These are phyloP conservation scores for Heteromurus nitidus DNA, from an alignment of 2,888 invertebrate species.

Conservation along the genomic window DNA sequence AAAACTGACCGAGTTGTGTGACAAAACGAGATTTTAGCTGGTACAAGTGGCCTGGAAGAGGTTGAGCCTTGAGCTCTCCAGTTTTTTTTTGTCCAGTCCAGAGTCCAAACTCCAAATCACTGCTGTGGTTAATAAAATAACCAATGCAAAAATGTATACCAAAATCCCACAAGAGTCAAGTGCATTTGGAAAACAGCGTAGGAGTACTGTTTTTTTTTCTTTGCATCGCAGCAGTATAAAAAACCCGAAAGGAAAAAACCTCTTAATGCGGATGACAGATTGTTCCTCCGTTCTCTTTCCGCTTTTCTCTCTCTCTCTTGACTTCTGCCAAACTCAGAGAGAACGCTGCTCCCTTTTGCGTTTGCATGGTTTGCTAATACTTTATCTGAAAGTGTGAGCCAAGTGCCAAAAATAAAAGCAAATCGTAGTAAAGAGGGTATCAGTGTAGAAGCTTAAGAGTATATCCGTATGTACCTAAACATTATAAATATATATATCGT, in stretches of 20 bases:
- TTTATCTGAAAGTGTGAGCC: constrained; percentile 44
- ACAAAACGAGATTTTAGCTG: too few relatives aligned
- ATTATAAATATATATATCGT: background rate
- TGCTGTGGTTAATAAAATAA: constrained; percentile 3
- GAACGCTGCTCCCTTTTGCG: constrained; percentile 23
- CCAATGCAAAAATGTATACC: background rate
- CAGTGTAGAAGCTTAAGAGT: constrained; percentile 19
- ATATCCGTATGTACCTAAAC: background rate
- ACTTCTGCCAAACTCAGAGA: constrained; percentile 50
- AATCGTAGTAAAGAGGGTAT: constrained; percentile 16
- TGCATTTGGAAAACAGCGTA: background rate
- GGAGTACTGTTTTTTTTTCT: background rate
- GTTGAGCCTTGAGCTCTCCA: too few relatives aligned
- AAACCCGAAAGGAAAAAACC: constrained; percentile 47
- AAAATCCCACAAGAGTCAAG: constrained; percentile 11
- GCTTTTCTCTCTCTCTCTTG: constrained; percentile 25
- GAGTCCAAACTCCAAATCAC: too few relatives aligned
- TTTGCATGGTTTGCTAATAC: constrained; percentile 37
- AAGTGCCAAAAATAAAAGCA: constrained; percentile 54
- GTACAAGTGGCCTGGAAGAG: too few relatives aligned
- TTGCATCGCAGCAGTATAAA: constrained; percentile 4
- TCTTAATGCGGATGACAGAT: constrained; percentile 64
- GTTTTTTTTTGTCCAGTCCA: too few relatives aligned
- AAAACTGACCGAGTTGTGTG: too few relatives aligned
- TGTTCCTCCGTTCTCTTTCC: constrained; percentile 37